Base-by-base conservation (phyloP, 2,113 vertebrate genomes). In the Murina feae region DNA sequence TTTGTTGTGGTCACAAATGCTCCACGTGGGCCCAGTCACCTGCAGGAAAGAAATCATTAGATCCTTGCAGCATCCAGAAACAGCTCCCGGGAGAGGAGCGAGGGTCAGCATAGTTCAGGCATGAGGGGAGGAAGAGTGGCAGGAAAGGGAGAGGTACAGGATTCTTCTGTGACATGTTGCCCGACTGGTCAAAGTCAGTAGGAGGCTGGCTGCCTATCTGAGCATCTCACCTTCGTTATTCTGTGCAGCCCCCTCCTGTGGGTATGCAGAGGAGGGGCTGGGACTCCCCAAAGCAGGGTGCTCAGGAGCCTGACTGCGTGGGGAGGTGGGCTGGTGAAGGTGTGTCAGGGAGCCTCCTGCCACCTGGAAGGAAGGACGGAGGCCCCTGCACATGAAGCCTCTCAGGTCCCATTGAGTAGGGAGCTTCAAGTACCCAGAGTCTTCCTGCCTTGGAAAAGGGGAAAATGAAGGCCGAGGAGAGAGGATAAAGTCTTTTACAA, bases 1-100 rank as follows among this genome's bases (percentile, higher is more conserved):
- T 95, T 96, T 96, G 42, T 88, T 95, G 94, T 96, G 95, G 94
- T 96, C 42, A 87, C 93, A 86, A 35, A 82, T 89, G 71, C 13
- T 89, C 75, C 91, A 55, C 0, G 2, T 89, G 71, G 87, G 51
- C n/a, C 89, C 39, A 91, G 71, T 89, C 53, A 60, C 86, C 58
- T 78, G 35, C 82, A 87, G 76, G 91, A 65, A 91, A 92, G 66
- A 92, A 91, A 90, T 74, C 53, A 74, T 93, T 88, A 96, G 49
- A 37, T 86, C 94, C 79, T 89, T 81, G 35, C 51, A 68, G 79
- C 37, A 90, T 39, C 37, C 76, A 78, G 92, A 76, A 86, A 66
- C 23, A 81, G 39, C 58, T 63, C 32, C 32, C 37, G 93, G 65
- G 75, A 94, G 17, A 11, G 74, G 44, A 75, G 42, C 3, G 49